These are phyloP conservation scores for Hipposideros larvatus DNA, from an alignment of 2,797 vertebrate species.

Conservation along the genomic window DNA sequence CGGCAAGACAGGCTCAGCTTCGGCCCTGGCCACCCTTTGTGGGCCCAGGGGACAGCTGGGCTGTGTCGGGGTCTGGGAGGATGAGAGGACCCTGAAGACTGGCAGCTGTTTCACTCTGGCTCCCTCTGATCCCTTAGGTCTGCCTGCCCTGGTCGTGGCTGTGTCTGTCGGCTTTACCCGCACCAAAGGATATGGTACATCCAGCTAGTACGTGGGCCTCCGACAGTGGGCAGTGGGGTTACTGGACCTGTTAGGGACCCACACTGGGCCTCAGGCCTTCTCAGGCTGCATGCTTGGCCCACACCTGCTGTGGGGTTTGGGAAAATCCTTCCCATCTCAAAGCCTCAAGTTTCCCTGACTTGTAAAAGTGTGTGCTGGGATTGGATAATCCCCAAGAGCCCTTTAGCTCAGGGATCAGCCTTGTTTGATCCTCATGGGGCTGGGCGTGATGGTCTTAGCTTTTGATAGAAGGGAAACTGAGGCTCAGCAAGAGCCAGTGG, in stretches of 20 bases:
- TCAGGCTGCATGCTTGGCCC: neutral
- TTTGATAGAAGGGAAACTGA: neutral
- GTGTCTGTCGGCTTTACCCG: conserved; percentile 99
- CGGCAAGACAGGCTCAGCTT: neutral
- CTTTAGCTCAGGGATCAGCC: neutral
- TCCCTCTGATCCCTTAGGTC: conserved; percentile 88
- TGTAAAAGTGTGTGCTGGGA: neutral
- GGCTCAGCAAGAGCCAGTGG: neutral
- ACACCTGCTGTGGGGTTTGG: neutral
- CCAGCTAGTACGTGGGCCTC: conserved; percentile 95
- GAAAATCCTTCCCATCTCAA: neutral
- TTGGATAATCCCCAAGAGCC: neutral
- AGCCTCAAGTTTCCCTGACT: conserved; percentile 44
- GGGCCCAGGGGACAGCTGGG: conserved; percentile 7
- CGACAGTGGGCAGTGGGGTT: neutral
- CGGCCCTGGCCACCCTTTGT: neutral
- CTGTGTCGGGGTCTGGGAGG: neutral
- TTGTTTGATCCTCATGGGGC: neutral
- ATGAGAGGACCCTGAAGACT: neutral
- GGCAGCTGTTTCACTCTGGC: neutral
- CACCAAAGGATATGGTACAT: conserved; percentile 98
- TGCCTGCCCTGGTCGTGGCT: conserved; percentile 98
- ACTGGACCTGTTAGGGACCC: neutral
- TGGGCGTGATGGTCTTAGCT: neutral
- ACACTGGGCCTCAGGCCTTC: neutral